Evolutionary conservation across 2,797 vertebrate genomes (phyloP), one percentile per base, ranked within the genome.

Genomic region (Fringilla coelebs): DNA sequence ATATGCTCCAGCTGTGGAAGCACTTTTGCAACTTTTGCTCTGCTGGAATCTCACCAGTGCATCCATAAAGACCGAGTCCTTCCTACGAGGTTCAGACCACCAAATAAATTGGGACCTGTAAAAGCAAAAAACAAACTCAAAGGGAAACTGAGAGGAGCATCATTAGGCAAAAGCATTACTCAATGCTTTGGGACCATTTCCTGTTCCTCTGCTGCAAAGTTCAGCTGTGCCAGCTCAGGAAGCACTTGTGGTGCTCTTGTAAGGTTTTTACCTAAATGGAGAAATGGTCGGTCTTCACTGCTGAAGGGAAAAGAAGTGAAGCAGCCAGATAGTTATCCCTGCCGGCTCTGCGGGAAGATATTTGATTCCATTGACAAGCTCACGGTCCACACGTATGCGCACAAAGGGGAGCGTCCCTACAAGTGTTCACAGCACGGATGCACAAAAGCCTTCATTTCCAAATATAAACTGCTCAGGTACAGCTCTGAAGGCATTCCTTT

Each of bases 381-480:
- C 94, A 97, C 96, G 0, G 74, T 96, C 87, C 98, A 98, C 92
- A 89, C 71, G 43, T 98, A 97, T 3, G 94, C 25, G 1, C 98
- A 98, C 96, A 96, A 97, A 93, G 97, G 96, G 89, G 98, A 98
- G 75, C 97, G 97, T 25, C 98, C 98, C 24, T 98, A 94, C 97
- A 97, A 97, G 96, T 98, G 98, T 74, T 89, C 95, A 3, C 96
- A 98, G 87, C 94, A 97, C 72, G 98, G 97, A 90, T 98, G 98
- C 90, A 96, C 97, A 88, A 98, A 98, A 96, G 97, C 98, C 88
- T 98, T 98, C 92, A 96, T 98, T 96, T 98, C 98, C 94, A 98
- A 97, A 96, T 98, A 98, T 68, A 98, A 98, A 86, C 72, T 98
- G 83, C 97, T 98, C 97, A 98, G 98, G 98, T 98, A 97, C 96